Evolutionary conservation across 2,888 invertebrate genomes (phyloP).

Genomic region (Stratiomys singularior): DNA sequence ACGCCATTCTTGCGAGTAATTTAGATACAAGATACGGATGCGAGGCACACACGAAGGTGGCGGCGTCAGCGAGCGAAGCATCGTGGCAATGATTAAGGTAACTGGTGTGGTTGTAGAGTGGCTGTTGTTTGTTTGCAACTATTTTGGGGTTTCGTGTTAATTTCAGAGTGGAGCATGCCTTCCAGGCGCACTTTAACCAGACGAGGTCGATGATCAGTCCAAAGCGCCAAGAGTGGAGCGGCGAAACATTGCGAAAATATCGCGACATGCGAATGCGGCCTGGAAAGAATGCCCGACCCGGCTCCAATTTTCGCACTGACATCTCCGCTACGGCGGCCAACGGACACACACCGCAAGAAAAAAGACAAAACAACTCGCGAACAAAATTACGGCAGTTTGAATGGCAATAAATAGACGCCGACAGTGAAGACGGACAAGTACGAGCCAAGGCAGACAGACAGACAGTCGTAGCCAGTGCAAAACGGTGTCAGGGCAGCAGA

Average conservation of each 20-base stretch:
- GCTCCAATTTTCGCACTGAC: too few species aligned
- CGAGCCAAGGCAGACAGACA: slow-evolving; percentile 1
- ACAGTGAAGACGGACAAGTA: background rate
- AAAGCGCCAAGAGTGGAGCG: background rate
- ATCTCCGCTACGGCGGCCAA: too few species aligned
- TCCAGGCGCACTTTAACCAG: too few species aligned
- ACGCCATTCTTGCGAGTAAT: background rate
- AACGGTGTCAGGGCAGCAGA: slow-evolving; percentile 2
- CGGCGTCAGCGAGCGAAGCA: background rate
- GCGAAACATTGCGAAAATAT: background rate
- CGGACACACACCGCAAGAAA: too few species aligned
- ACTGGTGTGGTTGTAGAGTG: slow-evolving; percentile 21
- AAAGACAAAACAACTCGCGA: too few species aligned
- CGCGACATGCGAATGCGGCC: background rate
- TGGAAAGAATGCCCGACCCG: too few species aligned
- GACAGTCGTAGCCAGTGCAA: slow-evolving; percentile 10
- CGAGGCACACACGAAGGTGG: background rate
- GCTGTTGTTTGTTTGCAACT: background rate
- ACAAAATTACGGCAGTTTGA: too few species aligned
- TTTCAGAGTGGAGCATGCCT: too few species aligned
- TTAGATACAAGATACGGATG: background rate
- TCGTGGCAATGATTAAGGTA: background rate
- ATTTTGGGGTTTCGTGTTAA: too few species aligned
- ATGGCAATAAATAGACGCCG: too few species aligned
- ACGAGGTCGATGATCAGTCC: too few species aligned